Evolutionary conservation across 2,888 invertebrate genomes (phyloP), one percentile per base, ranked within the genome.

Genomic region (Spisula subtruncata): DNA sequence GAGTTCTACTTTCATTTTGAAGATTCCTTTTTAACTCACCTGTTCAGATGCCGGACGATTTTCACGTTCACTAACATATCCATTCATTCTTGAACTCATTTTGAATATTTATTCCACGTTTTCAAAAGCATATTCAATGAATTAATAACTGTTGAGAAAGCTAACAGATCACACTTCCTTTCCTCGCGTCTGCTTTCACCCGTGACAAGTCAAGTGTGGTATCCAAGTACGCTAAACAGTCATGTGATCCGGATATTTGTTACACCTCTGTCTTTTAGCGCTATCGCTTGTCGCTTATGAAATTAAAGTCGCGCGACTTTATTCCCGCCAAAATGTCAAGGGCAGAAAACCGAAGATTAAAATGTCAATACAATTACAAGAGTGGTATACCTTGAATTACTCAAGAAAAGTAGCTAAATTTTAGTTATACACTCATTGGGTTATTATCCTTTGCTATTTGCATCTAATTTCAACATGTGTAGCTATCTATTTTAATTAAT

Each of bases 41-140:
- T 93, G 93, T 60, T 93, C 93, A 16, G 93, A 93, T 82, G 91
- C 54, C 41, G 93, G 93, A 82, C 93, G 92, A 41, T 54, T 88
- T 14, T 88, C 92, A 25, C 91, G 87, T 14, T 92, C 92, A 87
- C 90, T 89, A 81, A 81, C 86, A 90, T 93, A 93, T 89, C 92
- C 93, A 91, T 93, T 93, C 66, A 91, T 89, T 89, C 93, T 92
- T 48, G 88, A 90, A 91, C 91, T 91, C 89, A 91, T 91, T 82
- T 83, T 91, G 82, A 84, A 66, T 84, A 51, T 86, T 87, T 86
- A 88, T 88, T 92, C 90, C 89, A 89, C 81, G 18, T 54, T 83
- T 81, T 75, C 16, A 46, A 79, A 86, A 71, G 51, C 90, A 90
- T 88, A 29, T 83, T 87, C 79, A 82, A 66, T 32, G 5, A 79